Percentiles rank a stretch among this genome's conserved stretches.
Conservation (phyloP, 2,113 vertebrate species). For the Microcebus tavaratra region DNA sequence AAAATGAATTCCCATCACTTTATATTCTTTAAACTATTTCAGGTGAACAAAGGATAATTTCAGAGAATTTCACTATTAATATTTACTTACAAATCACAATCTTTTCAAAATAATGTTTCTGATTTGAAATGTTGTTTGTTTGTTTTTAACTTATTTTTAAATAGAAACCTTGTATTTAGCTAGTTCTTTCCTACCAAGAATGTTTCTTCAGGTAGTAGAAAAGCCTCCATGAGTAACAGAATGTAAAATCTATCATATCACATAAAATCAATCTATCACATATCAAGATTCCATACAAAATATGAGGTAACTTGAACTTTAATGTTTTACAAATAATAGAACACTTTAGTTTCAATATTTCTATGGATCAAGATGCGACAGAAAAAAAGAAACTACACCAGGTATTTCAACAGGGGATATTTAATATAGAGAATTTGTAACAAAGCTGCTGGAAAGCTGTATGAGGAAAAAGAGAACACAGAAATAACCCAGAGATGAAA, state of each 20-base stretch:
- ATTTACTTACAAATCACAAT: neutral
- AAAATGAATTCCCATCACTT: neutral
- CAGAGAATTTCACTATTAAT: neutral
- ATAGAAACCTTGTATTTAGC: neutral
- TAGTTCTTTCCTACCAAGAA: neutral
- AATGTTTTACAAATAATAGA: neutral
- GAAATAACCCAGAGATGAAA: neutral
- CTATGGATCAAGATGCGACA: neutral
- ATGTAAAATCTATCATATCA: neutral
- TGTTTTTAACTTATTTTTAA: neutral
- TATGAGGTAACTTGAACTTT: neutral
- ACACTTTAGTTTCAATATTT: neutral
- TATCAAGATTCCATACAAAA: neutral
- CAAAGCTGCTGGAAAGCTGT: neutral
- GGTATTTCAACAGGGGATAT: neutral
- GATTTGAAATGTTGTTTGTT: neutral
- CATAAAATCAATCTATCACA: neutral
- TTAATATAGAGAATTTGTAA: neutral
- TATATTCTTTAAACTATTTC: neutral
- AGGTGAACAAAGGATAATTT: neutral
- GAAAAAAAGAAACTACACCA: neutral
- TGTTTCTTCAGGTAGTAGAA: neutral
- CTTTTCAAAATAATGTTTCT: neutral
- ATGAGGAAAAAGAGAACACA: neutral
- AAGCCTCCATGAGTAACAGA: neutral